phyloP scores from a whole-genome alignment of 1,140 invertebrate genomes.

The Thrips palmi region DNA sequence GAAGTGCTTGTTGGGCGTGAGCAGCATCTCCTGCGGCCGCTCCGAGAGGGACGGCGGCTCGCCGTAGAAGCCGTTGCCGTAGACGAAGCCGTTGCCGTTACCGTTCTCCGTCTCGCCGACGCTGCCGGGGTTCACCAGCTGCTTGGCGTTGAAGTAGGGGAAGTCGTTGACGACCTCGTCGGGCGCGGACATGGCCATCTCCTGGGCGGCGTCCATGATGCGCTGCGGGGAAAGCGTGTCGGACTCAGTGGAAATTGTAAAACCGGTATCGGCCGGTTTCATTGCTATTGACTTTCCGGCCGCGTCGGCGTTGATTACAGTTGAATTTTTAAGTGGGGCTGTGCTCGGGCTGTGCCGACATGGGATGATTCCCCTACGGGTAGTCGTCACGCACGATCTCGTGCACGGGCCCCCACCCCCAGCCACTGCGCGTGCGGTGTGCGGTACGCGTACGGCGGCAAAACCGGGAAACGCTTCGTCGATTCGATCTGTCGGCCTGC shows the following conservation, averaged over 20 bases:
- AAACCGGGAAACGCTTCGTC: too few species aligned
- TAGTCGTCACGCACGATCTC: too few species aligned
- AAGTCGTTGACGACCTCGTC: slow-evolving; percentile 40
- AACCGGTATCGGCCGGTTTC: background rate
- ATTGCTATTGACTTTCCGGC: too few species aligned
- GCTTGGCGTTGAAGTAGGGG: slow-evolving; percentile 54
- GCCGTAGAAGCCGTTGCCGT: slow-evolving; percentile 9
- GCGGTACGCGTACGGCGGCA: too few species aligned
- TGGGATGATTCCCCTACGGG: too few species aligned
- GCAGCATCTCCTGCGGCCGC: slow-evolving; percentile 27
- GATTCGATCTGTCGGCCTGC: too few species aligned
- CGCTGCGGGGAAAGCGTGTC: slow-evolving; percentile 26
- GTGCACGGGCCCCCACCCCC: too few species aligned
- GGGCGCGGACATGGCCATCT: slow-evolving; percentile 38
- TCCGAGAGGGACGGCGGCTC: slow-evolving; percentile 14
- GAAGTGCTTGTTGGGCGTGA: slow-evolving; percentile 62
- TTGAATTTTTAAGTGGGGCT: slow-evolving; percentile 6
- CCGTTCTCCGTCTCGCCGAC: background rate
- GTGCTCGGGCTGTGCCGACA: too few species aligned
- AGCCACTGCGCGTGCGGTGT: too few species aligned
- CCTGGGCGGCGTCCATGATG: slow-evolving; percentile 65
- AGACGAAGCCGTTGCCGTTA: background rate
- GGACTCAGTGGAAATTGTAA: background rate
- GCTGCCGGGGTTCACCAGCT: slow-evolving; percentile 34
- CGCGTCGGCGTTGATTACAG: slow-evolving; percentile 1